Conservation (phyloP, 2,113 vertebrate species). For the Dinomys branickii region DNA sequence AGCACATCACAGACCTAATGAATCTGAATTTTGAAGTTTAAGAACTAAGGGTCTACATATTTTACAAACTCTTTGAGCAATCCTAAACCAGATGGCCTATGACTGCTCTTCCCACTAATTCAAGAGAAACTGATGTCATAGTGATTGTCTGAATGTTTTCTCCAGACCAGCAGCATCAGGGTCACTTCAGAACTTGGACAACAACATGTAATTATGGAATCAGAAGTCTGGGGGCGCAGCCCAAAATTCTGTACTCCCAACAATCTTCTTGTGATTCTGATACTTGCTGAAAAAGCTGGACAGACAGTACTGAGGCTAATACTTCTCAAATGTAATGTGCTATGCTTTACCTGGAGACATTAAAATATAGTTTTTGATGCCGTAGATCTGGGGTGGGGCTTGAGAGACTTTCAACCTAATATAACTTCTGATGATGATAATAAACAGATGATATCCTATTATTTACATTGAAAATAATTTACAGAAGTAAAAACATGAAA, state of each 20-base stretch:
- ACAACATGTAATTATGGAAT: not conserved
- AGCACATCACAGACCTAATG: not conserved
- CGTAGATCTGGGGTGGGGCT: not conserved
- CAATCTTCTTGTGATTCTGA: not conserved
- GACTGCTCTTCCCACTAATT: not conserved
- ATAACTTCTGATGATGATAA: not conserved
- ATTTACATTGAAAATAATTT: not conserved
- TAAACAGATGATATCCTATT: not conserved
- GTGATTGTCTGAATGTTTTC: not conserved
- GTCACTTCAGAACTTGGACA: not conserved
- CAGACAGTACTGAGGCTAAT: too few relatives aligned
- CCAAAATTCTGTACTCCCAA: not conserved
- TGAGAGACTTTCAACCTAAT: not conserved
- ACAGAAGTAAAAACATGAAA: not conserved
- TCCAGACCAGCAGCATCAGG: not conserved
- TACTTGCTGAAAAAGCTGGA: not conserved
- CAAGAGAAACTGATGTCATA: not conserved
- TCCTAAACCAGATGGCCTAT: accelerated
- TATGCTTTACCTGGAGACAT: too few relatives aligned
- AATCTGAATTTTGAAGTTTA: not conserved
- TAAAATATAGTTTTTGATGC: not conserved
- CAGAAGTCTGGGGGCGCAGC: not conserved
- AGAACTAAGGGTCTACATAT: not conserved
- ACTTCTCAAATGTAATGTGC: not conserved
- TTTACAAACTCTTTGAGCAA: not conserved